A percentile compares a stretch with the other conserved stretches of the same genome.
phyloP scores from a whole-genome alignment of 2,888 invertebrate species.

The Teleiodes luculella region DNA sequence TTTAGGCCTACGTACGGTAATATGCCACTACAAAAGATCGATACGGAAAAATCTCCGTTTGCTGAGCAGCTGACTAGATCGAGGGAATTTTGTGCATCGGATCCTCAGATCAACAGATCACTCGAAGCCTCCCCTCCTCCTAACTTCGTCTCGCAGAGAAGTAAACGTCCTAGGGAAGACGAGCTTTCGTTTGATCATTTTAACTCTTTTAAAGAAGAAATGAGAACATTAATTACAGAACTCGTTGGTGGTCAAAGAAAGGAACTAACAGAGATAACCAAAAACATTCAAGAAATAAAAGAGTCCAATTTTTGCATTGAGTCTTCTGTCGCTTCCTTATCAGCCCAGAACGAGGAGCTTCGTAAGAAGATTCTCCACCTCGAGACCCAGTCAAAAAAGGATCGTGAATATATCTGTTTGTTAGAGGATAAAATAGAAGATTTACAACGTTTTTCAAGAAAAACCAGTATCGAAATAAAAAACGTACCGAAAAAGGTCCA shows the following conservation, averaged over 20 bases:
- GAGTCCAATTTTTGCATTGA: not conserved
- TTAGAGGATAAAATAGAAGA: not conserved
- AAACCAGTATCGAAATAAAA: not conserved
- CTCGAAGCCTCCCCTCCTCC: too few species aligned
- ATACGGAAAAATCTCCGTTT: too few species aligned
- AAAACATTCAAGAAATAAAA: not conserved
- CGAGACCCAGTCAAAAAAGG: not conserved
- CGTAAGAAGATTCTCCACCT: not conserved
- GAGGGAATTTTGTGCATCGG: too few species aligned
- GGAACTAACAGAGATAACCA: not conserved
- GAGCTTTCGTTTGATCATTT: not conserved
- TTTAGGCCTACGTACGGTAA: too few species aligned
- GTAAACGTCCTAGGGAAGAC: not conserved
- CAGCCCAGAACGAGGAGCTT: not conserved
- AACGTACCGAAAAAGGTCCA: not conserved
- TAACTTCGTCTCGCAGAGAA: too few species aligned
- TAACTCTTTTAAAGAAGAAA: not conserved
- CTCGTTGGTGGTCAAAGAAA: not conserved
- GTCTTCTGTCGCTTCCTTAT: not conserved
- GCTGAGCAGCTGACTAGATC: too few species aligned
- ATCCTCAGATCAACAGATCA: too few species aligned
- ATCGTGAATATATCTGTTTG: not conserved
- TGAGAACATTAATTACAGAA: not conserved
- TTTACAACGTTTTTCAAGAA: not conserved
- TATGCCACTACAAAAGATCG: too few species aligned